Evolutionary conservation across 1,140 invertebrate species (phyloP), one percentile per base, ranked within the genome.

Genomic region (Leptinotarsa undecemlineata): DNA sequence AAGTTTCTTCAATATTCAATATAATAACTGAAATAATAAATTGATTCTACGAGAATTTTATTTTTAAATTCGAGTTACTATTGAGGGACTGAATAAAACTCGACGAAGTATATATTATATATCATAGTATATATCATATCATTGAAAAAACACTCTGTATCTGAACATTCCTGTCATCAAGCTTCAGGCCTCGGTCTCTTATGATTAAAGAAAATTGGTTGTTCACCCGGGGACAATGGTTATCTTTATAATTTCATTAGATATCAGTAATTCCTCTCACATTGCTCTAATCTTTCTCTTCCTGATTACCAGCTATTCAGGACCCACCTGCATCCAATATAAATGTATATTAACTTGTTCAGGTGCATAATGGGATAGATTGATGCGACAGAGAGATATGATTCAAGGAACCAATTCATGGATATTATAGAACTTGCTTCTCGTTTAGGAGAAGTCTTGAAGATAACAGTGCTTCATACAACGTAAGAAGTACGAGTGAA

Each of bases 261-360:
- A 19, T 23, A 64, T 23, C 23, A 19, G 15, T 13, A 20, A 20
- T 14, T 14, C 20, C 23, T 26, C 20, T 64, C 62, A 1, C 4
- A 64, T 23, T 20, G 17, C 20, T 21, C 17, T 15, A 23, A 64
- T 23, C 62, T 64, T 64, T 21, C 17, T 15, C 62, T 64, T 14
- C 62, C 20, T 64, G 20, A 23, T 64, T 17, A 64, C 20, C 17
- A 6, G 4, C 62, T 13, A 64, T 64, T 64, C 62, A 64, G 20
- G 15, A 26, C 62, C 62, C 62, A 64, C 62, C 62, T 64, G 62
- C 62, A 64, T 21, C 62, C 20, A 64, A 64, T 64, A 64, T 19
- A 64, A 64, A 64, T 64, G 62, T 26, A 64, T 20, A 64, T 64
- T 14, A 64, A 64, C 62, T 26, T 20, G 62, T n/a, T 64, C 23